Evolutionary conservation across 1,140 invertebrate species (phyloP), one percentile per base, ranked within the genome.

Genomic region (Trachymyrmex septentrionalis): DNA sequence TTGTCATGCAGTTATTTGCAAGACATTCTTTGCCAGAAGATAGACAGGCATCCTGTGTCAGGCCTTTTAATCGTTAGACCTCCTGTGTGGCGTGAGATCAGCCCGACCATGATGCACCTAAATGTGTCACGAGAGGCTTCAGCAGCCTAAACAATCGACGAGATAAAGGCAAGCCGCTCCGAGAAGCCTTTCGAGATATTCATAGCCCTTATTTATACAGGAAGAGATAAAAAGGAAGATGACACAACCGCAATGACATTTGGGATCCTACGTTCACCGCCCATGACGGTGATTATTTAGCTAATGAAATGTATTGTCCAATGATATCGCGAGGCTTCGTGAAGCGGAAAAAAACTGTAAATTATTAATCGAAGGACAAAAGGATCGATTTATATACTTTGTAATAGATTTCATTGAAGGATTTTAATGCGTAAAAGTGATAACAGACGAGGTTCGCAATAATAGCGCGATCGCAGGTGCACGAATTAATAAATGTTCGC

Each of bases 81-180:
- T 92, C 91, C 92, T 93, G 91, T 89, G 38, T 27, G 75, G 87
- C 90, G 92, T 93, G 90, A 89, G 92, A 93, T 87, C 71, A 81
- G 14, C 24, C 53, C 50, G 87, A 81, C 59, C 44, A 5, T 86
- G 87, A 90, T 90, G 88, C 78, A 78, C 88, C 59, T 50, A 73
- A 85, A 90, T 75, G 63, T 90, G 81, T 87, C 86, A 85, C 55
- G 44, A 86, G 72, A 75, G 87, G 84, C 59, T 82, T 84, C 86
- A 48, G 53, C 85, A 92, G 86, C 78, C 91, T 92, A 92, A 92
- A 92, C 91, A 92, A 92, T 66, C 30, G 30, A 19, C 72, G 76
- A 92, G 91, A 91, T 91, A 92, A 92, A 78, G 87, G 44, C 69
- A n/a, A 67, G 59, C 61, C 75, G 71, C 88, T 88, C 87, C 30